Evolutionary conservation across 2,888 invertebrate species (phyloP).

Genomic region (Tolmerus cingulatus): DNA sequence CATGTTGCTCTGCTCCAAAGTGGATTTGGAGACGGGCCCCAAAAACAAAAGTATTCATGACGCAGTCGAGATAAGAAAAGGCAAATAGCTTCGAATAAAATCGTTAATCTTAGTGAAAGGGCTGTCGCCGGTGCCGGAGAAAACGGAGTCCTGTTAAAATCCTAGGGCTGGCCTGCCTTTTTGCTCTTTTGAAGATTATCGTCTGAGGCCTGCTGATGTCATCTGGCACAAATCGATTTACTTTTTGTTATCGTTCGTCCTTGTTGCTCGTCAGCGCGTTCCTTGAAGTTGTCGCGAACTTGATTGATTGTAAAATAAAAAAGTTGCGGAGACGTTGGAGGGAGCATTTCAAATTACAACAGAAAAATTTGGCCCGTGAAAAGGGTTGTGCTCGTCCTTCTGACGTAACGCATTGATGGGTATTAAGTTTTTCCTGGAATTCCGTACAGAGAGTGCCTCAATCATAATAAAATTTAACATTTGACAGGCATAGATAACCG

Average conservation of each 20-base stretch:
- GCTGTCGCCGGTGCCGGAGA: background rate
- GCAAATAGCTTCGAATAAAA: conserved; percentile 11
- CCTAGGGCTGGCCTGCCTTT: background rate
- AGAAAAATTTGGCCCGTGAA: background rate
- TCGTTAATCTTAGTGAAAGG: conserved; percentile 1
- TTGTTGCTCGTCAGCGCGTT: background rate
- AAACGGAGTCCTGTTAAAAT: background rate
- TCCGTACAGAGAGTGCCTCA: background rate
- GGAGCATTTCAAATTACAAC: background rate
- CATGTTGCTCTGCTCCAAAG: background rate
- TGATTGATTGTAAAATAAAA: background rate
- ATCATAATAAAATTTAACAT: background rate
- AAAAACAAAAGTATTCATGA: conserved; percentile 13
- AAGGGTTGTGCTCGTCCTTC: background rate
- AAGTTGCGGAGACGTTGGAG: background rate
- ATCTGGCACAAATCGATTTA: background rate
- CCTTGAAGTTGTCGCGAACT: background rate
- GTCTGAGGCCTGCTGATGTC: background rate
- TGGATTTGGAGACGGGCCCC: background rate
- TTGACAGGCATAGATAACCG: background rate
- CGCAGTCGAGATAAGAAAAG: conserved; percentile 9
- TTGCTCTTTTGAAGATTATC: background rate
- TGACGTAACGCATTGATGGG: background rate
- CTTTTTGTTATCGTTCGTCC: background rate
- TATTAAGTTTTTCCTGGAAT: background rate